A percentile compares a stretch with the other conserved stretches of the same genome.
phyloP scores from a whole-genome alignment of 2,888 invertebrate species.

The Cephus spinipes region DNA sequence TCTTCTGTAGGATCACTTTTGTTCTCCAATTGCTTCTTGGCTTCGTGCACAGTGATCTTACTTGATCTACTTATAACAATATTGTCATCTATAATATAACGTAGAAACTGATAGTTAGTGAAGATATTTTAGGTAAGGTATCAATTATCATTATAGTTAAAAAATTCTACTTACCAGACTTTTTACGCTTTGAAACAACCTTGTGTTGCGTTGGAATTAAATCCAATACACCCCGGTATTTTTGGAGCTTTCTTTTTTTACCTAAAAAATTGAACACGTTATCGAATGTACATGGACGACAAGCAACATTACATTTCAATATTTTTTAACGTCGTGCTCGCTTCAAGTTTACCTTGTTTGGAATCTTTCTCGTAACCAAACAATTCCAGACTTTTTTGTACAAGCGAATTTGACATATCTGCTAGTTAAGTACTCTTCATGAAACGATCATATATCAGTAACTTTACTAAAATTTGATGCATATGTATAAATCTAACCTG shows the following conservation, averaged over 20 bases:
- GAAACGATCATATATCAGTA: no score
- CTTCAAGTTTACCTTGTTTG: conserved; percentile 40
- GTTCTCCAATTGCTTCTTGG: conserved; percentile 43
- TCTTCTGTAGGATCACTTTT: conserved; percentile 63
- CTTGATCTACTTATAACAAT: conserved; percentile 35
- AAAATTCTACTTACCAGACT: conserved; percentile 43
- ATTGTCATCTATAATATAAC: conserved; percentile 28
- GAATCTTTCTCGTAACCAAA: conserved; percentile 63
- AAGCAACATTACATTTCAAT: no score
- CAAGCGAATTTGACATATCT: conserved; percentile 72
- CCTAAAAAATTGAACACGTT: neutral
- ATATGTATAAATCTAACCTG: no score
- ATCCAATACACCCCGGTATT: conserved; percentile 52
- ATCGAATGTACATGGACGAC: no score
- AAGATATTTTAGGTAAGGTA: conserved; percentile 19
- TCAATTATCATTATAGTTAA: neutral
- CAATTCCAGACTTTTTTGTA: conserved; percentile 71
- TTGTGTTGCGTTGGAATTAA: conserved; percentile 57
- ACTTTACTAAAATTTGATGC: no score
- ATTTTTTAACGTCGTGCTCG: no score
- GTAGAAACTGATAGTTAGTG: neutral
- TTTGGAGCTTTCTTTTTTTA: conserved; percentile 41
- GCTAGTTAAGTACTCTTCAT: neutral
- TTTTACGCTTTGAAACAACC: conserved; percentile 45
- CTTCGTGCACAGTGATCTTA: conserved; percentile 50